Percentiles rank a stretch among this genome's conserved stretches.
phyloP scores from a whole-genome alignment of 1,140 invertebrate species.

The Idris sp. region DNA sequence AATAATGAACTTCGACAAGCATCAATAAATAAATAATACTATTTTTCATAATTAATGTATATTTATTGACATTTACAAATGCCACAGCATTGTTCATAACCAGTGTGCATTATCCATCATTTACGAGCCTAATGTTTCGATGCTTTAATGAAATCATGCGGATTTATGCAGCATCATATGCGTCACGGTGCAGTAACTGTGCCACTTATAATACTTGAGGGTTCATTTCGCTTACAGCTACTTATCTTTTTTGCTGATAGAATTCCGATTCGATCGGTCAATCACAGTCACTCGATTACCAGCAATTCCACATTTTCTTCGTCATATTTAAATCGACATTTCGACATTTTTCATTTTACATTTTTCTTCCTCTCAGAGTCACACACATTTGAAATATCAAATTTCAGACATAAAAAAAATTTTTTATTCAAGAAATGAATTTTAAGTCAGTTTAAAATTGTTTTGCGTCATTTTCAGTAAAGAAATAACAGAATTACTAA shows the following conservation, averaged over 20 bases:
- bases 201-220: constrained; percentile 27
- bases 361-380: too few species aligned
- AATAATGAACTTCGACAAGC: too few species aligned
- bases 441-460: too few species aligned
- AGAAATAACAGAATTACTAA: too few species aligned
- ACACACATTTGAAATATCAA: too few species aligned
- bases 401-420: too few species aligned
- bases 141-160: constrained; percentile 27
- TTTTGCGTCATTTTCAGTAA: too few species aligned
- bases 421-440: too few species aligned
- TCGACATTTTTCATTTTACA: neutral
- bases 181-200: constrained; percentile 1
- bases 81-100: constrained; percentile 8
- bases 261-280: constrained; percentile 23
- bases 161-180: constrained; percentile 18
- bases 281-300: constrained; percentile 15
- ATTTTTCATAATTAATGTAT: too few species aligned
- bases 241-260: constrained; percentile 5
- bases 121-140: constrained; percentile 30
- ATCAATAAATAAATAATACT: too few species aligned
- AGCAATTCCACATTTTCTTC: constrained; percentile 6
- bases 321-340: constrained; percentile 1
- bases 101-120: constrained; percentile 2
- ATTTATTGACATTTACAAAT: too few species aligned
- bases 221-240: constrained; percentile 21